Evolutionary conservation across 1,140 invertebrate species (phyloP), one percentile per base, ranked within the genome.

Genomic region (Lepidostoma basale): DNA sequence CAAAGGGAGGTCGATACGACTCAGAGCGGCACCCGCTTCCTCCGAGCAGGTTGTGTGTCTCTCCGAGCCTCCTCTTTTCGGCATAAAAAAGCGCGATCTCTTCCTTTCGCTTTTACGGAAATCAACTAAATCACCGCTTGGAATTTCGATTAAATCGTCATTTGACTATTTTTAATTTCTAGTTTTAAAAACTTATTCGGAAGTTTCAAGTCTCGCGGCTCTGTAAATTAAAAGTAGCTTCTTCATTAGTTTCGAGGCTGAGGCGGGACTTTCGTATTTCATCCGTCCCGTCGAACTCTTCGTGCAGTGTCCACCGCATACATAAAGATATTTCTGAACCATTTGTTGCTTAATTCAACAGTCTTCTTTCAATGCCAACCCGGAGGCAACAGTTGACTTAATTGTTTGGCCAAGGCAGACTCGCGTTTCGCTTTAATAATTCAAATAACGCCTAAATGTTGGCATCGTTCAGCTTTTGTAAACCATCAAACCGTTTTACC

Each of bases 331-430:
- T 45, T 45, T 45, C 42, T 45, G 42, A 62, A 62, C 60, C 60
- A 62, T 62, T 62, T 62, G 60, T 62, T 62, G 60, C 60, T 30
- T 28, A 62, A 47, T 30, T 62, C 60, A 62, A 62, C 60, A 62
- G 60, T 47, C 16, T 62, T 60, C 40, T 26, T 22, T 47, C 60
- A 47, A 25, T 62, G 30, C 54, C 16, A 59, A 59, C 30, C 22
- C 14, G 14, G 20, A 25, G 54, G 60, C 60, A 62, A 62, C 60
- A 62, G 60, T 62, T 62, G 60, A 62, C 18, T 47, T 62, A 16
- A 47, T 62, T 49, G 16, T 62, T 30, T 26, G 20, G 23, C 8
- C 33, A 36, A 39, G 14, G n/a, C 20, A 36, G 14, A 12, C 18
- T 12, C 5, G 23, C 12, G 4, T 9, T 12, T n/a, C 23, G 10